phyloP scores from a whole-genome alignment of 2,797 vertebrate genomes.

The Melanotaenia pygmaea region DNA sequence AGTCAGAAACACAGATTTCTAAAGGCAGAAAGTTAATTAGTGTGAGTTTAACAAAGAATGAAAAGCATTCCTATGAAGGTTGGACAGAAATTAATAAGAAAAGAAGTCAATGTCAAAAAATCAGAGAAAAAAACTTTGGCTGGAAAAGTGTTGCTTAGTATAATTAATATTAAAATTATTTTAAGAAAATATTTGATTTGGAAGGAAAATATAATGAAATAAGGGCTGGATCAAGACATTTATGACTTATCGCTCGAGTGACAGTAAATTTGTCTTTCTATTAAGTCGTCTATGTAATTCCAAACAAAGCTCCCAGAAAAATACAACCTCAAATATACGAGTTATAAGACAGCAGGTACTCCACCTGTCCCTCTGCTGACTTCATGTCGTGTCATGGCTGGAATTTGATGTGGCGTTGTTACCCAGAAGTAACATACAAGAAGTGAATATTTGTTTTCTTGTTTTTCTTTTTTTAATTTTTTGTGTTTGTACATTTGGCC shows the following conservation, averaged over 20 bases:
- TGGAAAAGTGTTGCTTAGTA: not conserved
- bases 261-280: not conserved
- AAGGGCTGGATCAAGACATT: not conserved
- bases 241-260: not conserved
- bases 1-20: not conserved
- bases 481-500: not conserved
- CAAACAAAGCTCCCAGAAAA: not conserved
- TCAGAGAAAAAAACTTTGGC: not conserved
- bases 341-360: not conserved
- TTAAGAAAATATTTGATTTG: not conserved
- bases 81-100: not conserved
- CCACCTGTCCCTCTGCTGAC: not conserved
- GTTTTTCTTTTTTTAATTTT: not conserved
- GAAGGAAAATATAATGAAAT: not conserved
- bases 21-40: not conserved
- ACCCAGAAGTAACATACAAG: not conserved
- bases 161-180: not conserved
- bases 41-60: too few relatives aligned
- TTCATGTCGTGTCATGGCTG: not conserved
- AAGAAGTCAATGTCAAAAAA: not conserved
- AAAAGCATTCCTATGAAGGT: not conserved
- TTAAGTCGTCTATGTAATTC: not conserved
- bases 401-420: slow-evolving; percentile 10
- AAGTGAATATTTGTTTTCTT: not conserved
- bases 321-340: not conserved